Percentiles rank a stretch among this genome's conserved stretches.
Conservation (phyloP, 2,888 invertebrate species). For the Platycheirus albimanus region DNA sequence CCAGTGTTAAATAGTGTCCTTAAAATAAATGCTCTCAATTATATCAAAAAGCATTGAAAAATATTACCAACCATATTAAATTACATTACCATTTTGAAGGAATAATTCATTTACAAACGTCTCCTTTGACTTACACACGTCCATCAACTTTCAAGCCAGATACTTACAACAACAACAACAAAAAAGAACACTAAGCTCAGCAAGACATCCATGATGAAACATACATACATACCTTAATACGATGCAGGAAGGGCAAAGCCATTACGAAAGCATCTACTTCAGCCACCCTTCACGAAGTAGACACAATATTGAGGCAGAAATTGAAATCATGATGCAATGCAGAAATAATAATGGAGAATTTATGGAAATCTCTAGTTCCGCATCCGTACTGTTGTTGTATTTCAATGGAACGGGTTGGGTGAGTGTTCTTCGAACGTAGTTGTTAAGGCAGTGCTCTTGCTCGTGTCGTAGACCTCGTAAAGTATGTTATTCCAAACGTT, state of each 20-base stretch:
- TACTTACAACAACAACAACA: background rate
- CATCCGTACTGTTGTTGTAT: constrained; percentile 19
- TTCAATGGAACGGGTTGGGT: background rate
- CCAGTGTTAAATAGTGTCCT: too few species aligned
- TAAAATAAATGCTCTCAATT: too few species aligned
- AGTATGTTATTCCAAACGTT: constrained; percentile 12
- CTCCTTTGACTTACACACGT: background rate
- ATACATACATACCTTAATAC: constrained; percentile 29
- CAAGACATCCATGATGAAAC: constrained; percentile 2
- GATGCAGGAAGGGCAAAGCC: constrained; percentile 35
- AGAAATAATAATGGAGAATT: constrained; percentile 67
- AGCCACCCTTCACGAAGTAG: background rate
- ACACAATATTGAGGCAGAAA: constrained; percentile 61
- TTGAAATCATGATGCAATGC: constrained; percentile 68
- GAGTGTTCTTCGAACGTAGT: background rate
- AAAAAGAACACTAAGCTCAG: background rate
- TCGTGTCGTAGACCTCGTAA: background rate
- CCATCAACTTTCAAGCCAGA: background rate
- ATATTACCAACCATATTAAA: background rate
- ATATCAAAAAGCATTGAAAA: background rate
- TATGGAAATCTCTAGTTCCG: constrained; percentile 65
- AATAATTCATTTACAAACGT: background rate
- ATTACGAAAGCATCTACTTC: constrained; percentile 23
- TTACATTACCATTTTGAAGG: background rate
- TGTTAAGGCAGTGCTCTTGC: background rate